Base-by-base conservation (phyloP, 1,140 invertebrate genomes). In the Heliconius melpomene region DNA sequence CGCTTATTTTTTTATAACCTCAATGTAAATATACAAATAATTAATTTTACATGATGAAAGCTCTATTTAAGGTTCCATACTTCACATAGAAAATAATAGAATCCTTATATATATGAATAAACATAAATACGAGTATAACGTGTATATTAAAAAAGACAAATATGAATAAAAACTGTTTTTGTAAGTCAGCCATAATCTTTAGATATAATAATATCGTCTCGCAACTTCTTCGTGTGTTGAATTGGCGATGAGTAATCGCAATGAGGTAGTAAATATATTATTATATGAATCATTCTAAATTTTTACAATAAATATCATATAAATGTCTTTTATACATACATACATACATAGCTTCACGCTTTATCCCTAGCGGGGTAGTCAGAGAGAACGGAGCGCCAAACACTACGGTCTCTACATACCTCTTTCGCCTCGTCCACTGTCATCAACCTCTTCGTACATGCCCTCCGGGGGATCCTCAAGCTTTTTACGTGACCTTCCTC, bases 41-140 rank as follows among this genome's bases (percentile, higher is more conserved):
- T 32, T 32, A 60, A n/a, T 66, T 11, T 66, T 66, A 66, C 57
- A 26, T n/a, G 20, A n/a, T 60, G 11, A 60, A 23, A 7, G n/a
- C 8, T 23, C 0, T 60, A 8, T 54, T 54, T 54, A 54, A 54
- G 2, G 50, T 52, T 40, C 38, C 38, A 9, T 40, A 40, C 38
- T 40, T 40, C 38, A 40, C 11, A 40, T 1, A 11, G 13, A 46
- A 46, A 46, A 1, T 13, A 46, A 40, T 0, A 1, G 29, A 9
- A 40, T 2, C 0, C 8, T 2, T 11, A 11, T 2, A 40, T 11
- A 11, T 11, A 40, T 11, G 0, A 2, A 1, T 11, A 9, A 1
- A 9, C 2, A 38, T 50, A 5, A 16, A 16, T 16, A 50, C 0
- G 9, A 16, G 2, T 50, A 16, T 1, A 38, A 9, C 9, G 13